Percentiles rank a stretch among this genome's conserved stretches.
Conservation (phyloP, 2,888 invertebrate genomes). For the Subacronicta megacephala region DNA sequence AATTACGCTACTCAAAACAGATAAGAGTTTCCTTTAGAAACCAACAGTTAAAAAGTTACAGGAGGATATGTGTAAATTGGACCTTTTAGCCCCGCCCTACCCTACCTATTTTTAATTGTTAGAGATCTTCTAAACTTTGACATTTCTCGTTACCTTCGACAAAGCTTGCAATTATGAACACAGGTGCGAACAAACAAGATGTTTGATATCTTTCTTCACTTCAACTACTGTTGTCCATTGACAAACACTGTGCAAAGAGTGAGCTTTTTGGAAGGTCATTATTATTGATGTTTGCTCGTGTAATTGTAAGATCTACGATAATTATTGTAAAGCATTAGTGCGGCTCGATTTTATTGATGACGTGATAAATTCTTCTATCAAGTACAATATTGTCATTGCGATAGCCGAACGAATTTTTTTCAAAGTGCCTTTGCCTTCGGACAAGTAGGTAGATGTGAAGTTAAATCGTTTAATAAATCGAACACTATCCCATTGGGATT, state of each 20-base stretch:
- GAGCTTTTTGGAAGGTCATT: slow-evolving; percentile 54
- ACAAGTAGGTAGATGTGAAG: too few relatives aligned
- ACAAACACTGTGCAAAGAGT: slow-evolving; percentile 40
- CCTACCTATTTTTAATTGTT: too few relatives aligned
- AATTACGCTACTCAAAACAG: too few relatives aligned
- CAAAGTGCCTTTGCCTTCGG: too few relatives aligned
- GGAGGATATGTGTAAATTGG: too few relatives aligned
- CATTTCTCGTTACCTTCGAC: slow-evolving; percentile 18
- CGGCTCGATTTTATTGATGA: slow-evolving; percentile 30
- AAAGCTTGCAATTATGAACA: slow-evolving; percentile 33
- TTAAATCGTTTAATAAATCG: too few relatives aligned
- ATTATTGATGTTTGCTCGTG: slow-evolving; percentile 47
- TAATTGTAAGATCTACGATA: slow-evolving; percentile 41
- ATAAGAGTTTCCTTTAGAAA: too few relatives aligned
- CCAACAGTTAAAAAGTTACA: too few relatives aligned
- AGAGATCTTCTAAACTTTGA: slow-evolving; percentile 12
- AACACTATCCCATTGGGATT: too few relatives aligned
- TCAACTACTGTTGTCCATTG: slow-evolving; percentile 41
- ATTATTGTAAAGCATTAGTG: slow-evolving; percentile 28
- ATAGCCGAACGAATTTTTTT: slow-evolving; percentile 12
- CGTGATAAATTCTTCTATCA: slow-evolving; percentile 3
- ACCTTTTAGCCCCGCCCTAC: too few relatives aligned
- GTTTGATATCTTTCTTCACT: slow-evolving; percentile 39
- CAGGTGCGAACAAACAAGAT: slow-evolving; percentile 26
- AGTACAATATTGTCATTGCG: not conserved